Base-by-base conservation (phyloP, 2,888 invertebrate species). In the Trichogramma dendrolimi region DNA sequence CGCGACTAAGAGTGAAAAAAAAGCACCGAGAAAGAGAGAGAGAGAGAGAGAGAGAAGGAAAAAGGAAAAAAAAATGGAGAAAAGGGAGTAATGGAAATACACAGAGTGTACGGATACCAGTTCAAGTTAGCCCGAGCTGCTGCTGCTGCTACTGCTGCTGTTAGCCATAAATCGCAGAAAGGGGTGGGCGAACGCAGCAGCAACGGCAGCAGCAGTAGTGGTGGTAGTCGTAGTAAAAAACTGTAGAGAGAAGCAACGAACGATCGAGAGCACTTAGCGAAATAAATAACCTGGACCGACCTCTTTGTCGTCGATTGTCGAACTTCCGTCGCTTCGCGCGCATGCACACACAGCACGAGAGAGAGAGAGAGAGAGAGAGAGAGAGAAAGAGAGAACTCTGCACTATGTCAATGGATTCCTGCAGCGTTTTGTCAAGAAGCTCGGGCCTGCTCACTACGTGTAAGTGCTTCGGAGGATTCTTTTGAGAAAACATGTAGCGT, bases 261-360 rank as follows among this genome's bases (percentile, higher is more conserved):
- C 71, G 74, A 72, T 72, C 70, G 71, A 70, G 73, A 73, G 75
- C 75, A 75, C 75, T 75, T 75, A 75, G 73, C 67, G 74, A 75
- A 75, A 75, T 75, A 75, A 75, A 75, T 75, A 75, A 75, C 75
- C 68, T 64, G 65, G 69, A 65, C 68, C 71, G 71, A 71, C 72
- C 74, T 73, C 74, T 75, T 75, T 75, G 75, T 74, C 75, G 75
- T 73, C 74, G 72, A 75, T 75, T 73, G 74, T 73, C 75, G 71
- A 75, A 75, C 74, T 75, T 73, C 64, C 68, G 67, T 66, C 65
- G 60, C 59, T 57, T 58, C 61, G 57, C 38, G 5, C 49, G 44
- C 10, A 39, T n/a, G 14, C 40, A 42, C 5, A n/a, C 44, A 59
- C 58, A 42, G 52, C 56, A 27, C 27, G 27, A 27, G 42, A 40